Evolutionary conservation across 2,113 vertebrate genomes (phyloP).

Genomic region (Scatophagus argus): DNA sequence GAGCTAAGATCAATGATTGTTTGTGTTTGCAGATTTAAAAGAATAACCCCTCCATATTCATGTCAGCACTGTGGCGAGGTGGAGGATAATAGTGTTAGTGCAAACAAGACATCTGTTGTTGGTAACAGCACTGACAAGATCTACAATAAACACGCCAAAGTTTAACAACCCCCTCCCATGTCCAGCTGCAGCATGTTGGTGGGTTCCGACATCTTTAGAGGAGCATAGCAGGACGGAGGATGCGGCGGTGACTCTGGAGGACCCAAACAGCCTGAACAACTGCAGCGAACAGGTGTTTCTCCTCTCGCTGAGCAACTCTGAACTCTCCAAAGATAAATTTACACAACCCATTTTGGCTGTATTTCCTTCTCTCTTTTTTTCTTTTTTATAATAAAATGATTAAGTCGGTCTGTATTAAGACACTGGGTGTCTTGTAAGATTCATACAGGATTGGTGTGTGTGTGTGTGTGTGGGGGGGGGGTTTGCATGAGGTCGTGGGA

Average conservation of each 20-base stretch:
- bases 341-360: constrained; percentile 22
- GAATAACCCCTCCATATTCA: constrained; percentile 29
- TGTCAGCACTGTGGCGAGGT: constrained; percentile 33
- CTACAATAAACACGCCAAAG: constrained; percentile 78
- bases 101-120: constrained; percentile 74
- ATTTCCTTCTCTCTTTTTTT: not conserved
- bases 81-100: constrained; percentile 54
- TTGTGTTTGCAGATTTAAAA: constrained; percentile 42
- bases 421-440: constrained; percentile 32
- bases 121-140: constrained; percentile 66
- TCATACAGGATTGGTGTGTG: constrained; percentile 10
- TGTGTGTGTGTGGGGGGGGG: not conserved
- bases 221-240: constrained; percentile 55
- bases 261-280: constrained; percentile 47
- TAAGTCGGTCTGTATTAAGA: constrained; percentile 9
- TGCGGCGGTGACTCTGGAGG: constrained; percentile 56
- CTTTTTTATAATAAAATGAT: constrained; percentile 7
- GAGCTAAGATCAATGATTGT: constrained; percentile 28
- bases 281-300: constrained; percentile 75
- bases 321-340: constrained; percentile 57
- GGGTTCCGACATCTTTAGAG: constrained; percentile 42
- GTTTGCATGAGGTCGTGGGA: constrained; percentile 7
- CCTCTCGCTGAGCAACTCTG: constrained; percentile 54
- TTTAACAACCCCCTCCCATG: constrained; percentile 68
- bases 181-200: constrained; percentile 74